These are phyloP conservation scores for Diphyllodes magnificus DNA, from an alignment of 2,113 vertebrate genomes.

Conservation along the genomic window DNA sequence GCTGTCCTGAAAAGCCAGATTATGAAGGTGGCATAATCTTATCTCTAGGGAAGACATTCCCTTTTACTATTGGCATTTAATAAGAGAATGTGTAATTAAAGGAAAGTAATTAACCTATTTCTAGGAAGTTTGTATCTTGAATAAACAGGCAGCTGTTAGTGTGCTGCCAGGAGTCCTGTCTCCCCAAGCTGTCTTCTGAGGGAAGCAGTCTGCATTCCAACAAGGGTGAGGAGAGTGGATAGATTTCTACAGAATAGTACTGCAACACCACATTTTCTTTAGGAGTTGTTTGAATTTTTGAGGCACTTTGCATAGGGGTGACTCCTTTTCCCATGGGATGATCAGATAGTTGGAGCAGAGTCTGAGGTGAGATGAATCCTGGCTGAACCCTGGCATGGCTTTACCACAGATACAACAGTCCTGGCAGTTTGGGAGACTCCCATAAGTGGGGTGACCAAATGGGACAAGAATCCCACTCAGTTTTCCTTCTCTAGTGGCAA, in stretches of 20 bases:
- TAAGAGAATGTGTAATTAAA: constrained; percentile 28
- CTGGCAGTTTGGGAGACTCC: background rate
- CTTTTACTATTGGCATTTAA: constrained; percentile 3
- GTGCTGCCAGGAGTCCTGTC: background rate
- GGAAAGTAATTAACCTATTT: background rate
- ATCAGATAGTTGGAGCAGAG: background rate
- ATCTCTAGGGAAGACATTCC: constrained; percentile 6
- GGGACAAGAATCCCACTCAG: background rate
- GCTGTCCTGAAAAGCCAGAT: background rate
- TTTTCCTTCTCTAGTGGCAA: background rate
- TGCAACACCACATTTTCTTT: fast-evolving
- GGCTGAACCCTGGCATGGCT: background rate
- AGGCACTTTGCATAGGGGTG: background rate
- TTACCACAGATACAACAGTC: background rate
- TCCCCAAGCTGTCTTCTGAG: background rate
- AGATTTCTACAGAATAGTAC: background rate
- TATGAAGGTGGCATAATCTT: constrained; percentile 18
- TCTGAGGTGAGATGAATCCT: background rate
- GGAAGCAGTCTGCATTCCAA: background rate
- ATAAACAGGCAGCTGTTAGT: background rate
- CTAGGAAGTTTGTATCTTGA: background rate
- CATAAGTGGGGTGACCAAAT: background rate
- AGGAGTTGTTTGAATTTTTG: background rate
- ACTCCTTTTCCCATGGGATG: background rate
- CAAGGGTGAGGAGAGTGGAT: fast-evolving